Conservation (phyloP, 2,113 vertebrate genomes). For the Uropsilus gracilis region DNA sequence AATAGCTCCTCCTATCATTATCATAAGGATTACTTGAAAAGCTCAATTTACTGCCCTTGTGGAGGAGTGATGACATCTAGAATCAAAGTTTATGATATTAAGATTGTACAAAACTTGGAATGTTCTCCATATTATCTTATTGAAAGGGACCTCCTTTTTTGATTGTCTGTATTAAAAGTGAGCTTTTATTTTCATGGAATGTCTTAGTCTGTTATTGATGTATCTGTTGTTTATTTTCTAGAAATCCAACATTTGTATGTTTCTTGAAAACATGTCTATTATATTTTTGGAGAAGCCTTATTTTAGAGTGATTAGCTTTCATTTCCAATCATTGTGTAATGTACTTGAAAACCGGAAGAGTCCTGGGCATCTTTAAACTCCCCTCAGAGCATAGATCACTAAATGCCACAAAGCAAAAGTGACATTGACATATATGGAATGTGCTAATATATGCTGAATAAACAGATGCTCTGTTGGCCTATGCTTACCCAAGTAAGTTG, state of each 20-base stretch:
- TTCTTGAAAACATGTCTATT: conserved; percentile 11
- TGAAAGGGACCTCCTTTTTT: not conserved
- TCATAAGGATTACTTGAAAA: not conserved
- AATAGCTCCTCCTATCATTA: not conserved
- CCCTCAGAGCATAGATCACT: not conserved
- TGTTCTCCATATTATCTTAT: not conserved
- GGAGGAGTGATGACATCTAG: not conserved
- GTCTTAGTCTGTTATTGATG: not conserved
- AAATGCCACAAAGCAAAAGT: not conserved
- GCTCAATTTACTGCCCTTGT: not conserved
- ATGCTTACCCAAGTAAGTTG: not conserved
- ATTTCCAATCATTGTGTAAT: not conserved
- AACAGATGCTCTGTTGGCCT: not conserved
- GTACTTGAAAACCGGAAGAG: not conserved
- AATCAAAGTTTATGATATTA: not conserved
- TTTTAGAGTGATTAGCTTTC: not conserved
- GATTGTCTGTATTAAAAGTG: not conserved
- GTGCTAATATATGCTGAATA: not conserved
- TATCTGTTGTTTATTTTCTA: not conserved
- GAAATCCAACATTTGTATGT: not conserved
- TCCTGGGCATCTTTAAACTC: not conserved
- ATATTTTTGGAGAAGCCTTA: not conserved
- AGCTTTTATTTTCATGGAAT: not conserved
- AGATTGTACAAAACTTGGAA: not conserved
- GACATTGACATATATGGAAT: not conserved